Evolutionary conservation across 2,113 vertebrate genomes (phyloP), one percentile per base, ranked within the genome.

Genomic region (Orthonyx spaldingii): DNA sequence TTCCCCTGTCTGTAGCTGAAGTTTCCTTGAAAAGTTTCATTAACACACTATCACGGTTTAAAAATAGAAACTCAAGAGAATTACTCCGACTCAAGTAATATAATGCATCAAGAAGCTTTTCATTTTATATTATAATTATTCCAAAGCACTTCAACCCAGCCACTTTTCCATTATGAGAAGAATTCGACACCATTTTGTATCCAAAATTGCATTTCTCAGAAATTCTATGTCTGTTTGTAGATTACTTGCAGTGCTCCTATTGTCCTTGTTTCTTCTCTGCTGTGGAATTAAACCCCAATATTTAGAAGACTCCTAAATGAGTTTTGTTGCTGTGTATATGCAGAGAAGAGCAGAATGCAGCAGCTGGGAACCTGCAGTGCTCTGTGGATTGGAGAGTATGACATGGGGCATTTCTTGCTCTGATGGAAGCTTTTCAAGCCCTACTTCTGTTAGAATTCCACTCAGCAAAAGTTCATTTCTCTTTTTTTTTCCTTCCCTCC

Each of bases 21-120:
- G 21, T 55, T 95, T 85, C 53, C 84, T 95, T 76, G 70, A 50
- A 41, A 91, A 74, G 78, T 91, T 94, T 93, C 75, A 50, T 80
- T 95, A 91, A 72, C 20, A 42, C 23, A 7, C 50, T 79, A 32
- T 59, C 30, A 44, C 50, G 39, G 16, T 63, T 90, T 95, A 96
- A 95, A 96, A 90, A 90, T 63, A 77, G 85, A 55, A 94, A 85
- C 86, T 81, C 24, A 18, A 32, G 80, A 91, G 80, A 91, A 71
- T 84, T 61, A 84, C 74, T 64, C 44, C 75, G 46, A n/a, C n/a
- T 50, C 32, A 17, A 75, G 55, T 84, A 75, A 64, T 72, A 44
- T 32, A 82, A 75, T 87, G 37, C 53, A 79, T 64, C 26, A 60
- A 71, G 57, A 93, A 79, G 37, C 52, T 84, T 92, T 90, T 87